Conservation (phyloP, 2,888 invertebrate species). For the Anagyrus pseudococci region DNA sequence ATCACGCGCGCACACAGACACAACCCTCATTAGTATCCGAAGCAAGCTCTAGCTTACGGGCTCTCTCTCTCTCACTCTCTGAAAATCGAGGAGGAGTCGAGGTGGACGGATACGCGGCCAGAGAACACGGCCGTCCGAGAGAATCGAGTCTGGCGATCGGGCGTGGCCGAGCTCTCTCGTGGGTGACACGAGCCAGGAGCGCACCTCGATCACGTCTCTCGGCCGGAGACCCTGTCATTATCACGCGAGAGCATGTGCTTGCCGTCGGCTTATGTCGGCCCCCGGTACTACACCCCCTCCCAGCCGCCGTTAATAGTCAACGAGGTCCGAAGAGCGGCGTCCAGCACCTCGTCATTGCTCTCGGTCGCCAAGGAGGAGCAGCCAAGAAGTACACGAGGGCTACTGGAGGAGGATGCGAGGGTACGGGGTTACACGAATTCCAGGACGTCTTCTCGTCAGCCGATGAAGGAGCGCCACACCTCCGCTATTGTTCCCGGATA, state of each 20-base stretch:
- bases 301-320: no score
- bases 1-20: no score
- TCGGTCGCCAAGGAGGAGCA: background rate
- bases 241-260: conserved; percentile 59
- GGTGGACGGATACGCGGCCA: background rate
- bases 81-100: background rate
- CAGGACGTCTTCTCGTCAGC: no score
- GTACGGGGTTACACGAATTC: conserved; percentile 20
- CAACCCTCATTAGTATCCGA: no score
- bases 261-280: no score
- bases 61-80: background rate
- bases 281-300: no score
- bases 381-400: no score
- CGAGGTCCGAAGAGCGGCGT: no score
- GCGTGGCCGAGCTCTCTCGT: conserved; percentile 36
- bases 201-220: conserved; percentile 58
- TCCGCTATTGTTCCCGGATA: conserved; percentile 49
- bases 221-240: conserved; percentile 56
- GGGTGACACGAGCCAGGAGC: conserved; percentile 55
- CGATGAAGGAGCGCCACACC: conserved; percentile 47
- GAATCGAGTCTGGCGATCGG: conserved; percentile 8
- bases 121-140: background rate
- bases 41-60: no score
- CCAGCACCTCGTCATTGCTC: conserved; percentile 10
- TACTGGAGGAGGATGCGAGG: conserved; percentile 39